phyloP scores from a whole-genome alignment of 2,797 vertebrate species.

The Takifugu ocellatus region DNA sequence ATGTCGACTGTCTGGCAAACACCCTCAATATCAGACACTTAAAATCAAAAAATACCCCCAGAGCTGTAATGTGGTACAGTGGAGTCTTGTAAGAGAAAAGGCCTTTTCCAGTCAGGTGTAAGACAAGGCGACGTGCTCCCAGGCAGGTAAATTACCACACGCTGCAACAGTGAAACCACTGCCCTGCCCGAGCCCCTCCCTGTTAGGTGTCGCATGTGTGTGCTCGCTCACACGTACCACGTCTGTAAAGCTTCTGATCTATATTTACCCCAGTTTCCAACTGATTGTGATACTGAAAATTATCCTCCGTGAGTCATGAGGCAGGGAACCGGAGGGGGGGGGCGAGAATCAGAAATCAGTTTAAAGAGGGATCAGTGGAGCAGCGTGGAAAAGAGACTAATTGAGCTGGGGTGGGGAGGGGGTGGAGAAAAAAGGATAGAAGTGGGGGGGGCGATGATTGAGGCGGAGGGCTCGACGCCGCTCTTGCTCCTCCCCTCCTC shows the following conservation, averaged over 20 bases:
- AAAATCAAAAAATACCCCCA: too few relatives aligned
- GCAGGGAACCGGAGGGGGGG: constrained; percentile 39
- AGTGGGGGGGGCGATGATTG: constrained; percentile 18
- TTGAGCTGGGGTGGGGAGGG: constrained; percentile 42
- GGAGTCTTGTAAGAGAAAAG: constrained; percentile 30
- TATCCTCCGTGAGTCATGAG: constrained; percentile 57
- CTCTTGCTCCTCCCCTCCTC: not conserved
- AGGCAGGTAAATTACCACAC: constrained; percentile 52
- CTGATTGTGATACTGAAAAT: constrained; percentile 55
- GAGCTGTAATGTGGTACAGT: constrained; percentile 16
- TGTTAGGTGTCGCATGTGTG: constrained; percentile 36
- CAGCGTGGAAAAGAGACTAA: constrained; percentile 54
- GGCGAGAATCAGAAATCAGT: constrained; percentile 50
- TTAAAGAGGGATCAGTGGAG: constrained; percentile 56
- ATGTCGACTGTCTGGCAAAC: not conserved
- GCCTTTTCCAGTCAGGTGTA: constrained; percentile 27
- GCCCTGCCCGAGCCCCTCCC: constrained; percentile 44
- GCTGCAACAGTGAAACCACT: constrained; percentile 29
- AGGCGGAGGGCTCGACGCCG: constrained; percentile 6
- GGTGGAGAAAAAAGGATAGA: constrained; percentile 33
- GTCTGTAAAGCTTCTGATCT: constrained; percentile 58
- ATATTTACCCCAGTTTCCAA: constrained; percentile 65
- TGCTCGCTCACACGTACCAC: constrained; percentile 67
- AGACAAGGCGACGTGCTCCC: constrained; percentile 51
- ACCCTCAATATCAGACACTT: too few relatives aligned